These are phyloP conservation scores for Melikaiella ostensackeni DNA, from an alignment of 2,888 invertebrate species.

Conservation along the genomic window DNA sequence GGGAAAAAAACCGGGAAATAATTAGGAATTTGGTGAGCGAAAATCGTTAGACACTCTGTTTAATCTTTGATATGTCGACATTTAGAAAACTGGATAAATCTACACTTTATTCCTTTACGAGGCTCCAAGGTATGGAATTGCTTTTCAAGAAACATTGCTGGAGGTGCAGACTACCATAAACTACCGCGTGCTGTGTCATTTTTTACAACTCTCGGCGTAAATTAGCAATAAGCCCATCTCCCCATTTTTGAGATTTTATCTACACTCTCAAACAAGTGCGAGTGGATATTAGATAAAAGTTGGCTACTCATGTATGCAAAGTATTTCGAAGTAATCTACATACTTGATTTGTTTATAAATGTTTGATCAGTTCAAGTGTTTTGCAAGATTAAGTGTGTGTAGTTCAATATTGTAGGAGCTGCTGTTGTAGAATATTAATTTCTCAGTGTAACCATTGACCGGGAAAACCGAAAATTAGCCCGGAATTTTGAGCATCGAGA, in stretches of 20 bases:
- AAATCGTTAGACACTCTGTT: too few relatives aligned
- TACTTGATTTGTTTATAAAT: background rate
- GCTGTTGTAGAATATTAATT: too few relatives aligned
- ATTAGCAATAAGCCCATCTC: conserved; percentile 11
- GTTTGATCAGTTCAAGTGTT: too few relatives aligned
- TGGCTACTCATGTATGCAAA: background rate
- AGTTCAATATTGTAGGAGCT: too few relatives aligned
- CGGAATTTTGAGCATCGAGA: too few relatives aligned
- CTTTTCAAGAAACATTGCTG: conserved; percentile 26
- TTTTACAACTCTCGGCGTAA: conserved; percentile 23
- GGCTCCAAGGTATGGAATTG: conserved; percentile 30
- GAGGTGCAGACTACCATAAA: conserved; percentile 29
- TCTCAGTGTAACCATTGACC: too few relatives aligned
- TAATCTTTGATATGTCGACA: conserved; percentile 31
- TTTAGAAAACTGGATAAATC: conserved; percentile 31
- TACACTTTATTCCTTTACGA: conserved; percentile 32
- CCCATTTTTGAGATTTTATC: conserved; percentile 7
- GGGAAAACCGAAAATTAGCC: too few relatives aligned
- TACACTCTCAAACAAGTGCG: background rate
- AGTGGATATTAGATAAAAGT: background rate
- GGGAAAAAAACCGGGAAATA: too few relatives aligned
- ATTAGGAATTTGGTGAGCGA: too few relatives aligned
- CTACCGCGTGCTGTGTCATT: conserved; percentile 22
- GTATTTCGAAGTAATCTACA: background rate
- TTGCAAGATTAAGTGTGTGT: too few relatives aligned